phyloP scores from a whole-genome alignment of 2,797 vertebrate genomes.

The Limosa lapponica region DNA sequence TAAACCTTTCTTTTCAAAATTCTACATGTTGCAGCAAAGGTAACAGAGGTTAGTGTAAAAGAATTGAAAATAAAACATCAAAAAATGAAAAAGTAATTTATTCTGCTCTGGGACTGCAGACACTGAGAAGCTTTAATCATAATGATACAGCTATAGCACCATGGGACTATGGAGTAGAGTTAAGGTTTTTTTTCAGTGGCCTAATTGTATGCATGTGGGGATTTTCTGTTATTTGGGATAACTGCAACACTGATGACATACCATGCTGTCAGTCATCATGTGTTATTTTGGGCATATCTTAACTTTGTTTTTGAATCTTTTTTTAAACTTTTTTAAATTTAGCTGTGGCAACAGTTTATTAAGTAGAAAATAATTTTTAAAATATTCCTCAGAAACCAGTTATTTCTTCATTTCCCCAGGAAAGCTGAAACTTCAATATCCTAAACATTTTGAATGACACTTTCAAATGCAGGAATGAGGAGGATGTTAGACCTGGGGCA shows the following conservation, averaged over 20 bases:
- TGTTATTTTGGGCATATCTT: background rate
- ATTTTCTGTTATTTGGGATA: background rate
- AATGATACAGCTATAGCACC: background rate
- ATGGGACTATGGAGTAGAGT: background rate
- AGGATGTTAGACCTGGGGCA: background rate
- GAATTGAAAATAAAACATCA: background rate
- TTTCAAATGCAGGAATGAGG: background rate
- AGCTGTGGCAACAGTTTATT: background rate
- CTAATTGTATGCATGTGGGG: background rate
- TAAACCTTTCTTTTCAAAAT: background rate
- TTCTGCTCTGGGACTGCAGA: background rate
- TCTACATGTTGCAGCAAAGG: background rate
- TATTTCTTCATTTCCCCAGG: conserved; percentile 1
- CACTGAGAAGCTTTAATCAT: background rate
- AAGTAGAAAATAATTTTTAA: background rate
- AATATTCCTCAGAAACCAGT: background rate
- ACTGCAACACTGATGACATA: background rate
- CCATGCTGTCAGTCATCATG: background rate
- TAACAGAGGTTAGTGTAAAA: background rate
- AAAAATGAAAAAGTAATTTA: conserved; percentile 5
- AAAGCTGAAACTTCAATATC: conserved; percentile 16
- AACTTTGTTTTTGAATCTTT: background rate
- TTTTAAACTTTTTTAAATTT: background rate
- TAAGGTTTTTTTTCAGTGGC: background rate
- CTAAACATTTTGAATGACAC: background rate